phyloP scores from a whole-genome alignment of 2,888 invertebrate species.

The Drosophila rellima region DNA sequence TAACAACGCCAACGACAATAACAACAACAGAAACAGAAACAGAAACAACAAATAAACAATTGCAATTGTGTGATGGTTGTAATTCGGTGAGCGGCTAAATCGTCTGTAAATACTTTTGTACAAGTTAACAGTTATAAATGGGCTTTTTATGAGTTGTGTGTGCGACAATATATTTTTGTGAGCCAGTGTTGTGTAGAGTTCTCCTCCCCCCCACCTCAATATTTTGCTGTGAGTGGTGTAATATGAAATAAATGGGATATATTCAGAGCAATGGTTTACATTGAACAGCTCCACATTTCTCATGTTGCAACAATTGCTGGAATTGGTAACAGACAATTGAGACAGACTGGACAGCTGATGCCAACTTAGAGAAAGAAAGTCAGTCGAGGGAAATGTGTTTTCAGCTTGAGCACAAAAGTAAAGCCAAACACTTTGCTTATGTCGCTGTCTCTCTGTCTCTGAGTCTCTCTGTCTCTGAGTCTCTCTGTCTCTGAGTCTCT shows the following conservation, averaged over 20 bases:
- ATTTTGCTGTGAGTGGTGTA: constrained; percentile 32
- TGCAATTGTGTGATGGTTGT: constrained; percentile 74
- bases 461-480: constrained; percentile 15
- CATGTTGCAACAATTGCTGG: constrained; percentile 64
- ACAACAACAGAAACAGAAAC: too few species aligned
- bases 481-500: constrained; percentile 44
- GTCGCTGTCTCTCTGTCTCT: constrained; percentile 35
- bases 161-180: constrained; percentile 73
- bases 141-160: constrained; percentile 77
- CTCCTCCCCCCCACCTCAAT: too few species aligned
- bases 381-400: constrained; percentile 59
- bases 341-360: constrained; percentile 30
- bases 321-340: constrained; percentile 34
- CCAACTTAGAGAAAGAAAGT: constrained; percentile 55
- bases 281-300: constrained; percentile 71
- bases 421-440: constrained; percentile 58
- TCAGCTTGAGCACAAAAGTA: constrained; percentile 20
- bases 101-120: constrained; percentile 80
- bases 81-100: constrained; percentile 77
- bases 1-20: too few species aligned
- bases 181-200: constrained; percentile 5
- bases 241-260: constrained; percentile 65
- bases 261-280: constrained; percentile 27
- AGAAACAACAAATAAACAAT: constrained; percentile 67
- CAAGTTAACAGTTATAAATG: constrained; percentile 81